phyloP scores from a whole-genome alignment of 2,113 vertebrate species.

The Amphiprion ocellaris region DNA sequence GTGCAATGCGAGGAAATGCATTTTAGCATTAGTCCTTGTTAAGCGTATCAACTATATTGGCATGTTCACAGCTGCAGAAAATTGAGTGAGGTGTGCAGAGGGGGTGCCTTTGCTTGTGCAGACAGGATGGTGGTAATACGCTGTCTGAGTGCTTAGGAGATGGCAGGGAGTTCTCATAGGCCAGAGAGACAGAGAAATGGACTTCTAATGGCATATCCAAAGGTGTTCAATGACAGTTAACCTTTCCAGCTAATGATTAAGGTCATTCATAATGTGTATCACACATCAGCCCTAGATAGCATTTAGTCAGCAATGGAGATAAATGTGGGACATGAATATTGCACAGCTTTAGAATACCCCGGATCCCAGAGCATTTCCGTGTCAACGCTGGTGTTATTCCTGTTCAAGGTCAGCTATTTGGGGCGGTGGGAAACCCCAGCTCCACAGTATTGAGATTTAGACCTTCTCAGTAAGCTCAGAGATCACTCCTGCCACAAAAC shows the following conservation, averaged over 20 bases:
- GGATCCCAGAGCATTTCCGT: constrained; percentile 9
- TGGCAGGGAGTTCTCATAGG: constrained; percentile 22
- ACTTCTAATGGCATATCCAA: constrained; percentile 64
- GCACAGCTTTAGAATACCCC: constrained; percentile 47
- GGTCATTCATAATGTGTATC: constrained; percentile 60
- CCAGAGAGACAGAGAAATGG: constrained; percentile 55
- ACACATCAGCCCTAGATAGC: constrained; percentile 36
- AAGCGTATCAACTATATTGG: constrained; percentile 74
- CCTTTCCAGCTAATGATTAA: constrained; percentile 69
- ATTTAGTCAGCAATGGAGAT: constrained; percentile 61
- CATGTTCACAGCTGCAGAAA: constrained; percentile 83
- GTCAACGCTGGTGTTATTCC: constrained; percentile 43
- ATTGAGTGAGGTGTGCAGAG: constrained; percentile 75
- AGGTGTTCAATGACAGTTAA: constrained; percentile 71
- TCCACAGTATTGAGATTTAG: neutral
- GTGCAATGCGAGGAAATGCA: constrained; percentile 57
- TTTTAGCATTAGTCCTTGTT: constrained; percentile 68
- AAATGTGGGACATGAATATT: constrained; percentile 67
- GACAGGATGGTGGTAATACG: constrained; percentile 66
- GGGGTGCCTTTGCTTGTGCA: constrained; percentile 28
- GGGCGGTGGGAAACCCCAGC: constrained; percentile 15
- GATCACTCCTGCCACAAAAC: neutral
- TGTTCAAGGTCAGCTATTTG: constrained; percentile 47
- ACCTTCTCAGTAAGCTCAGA: constrained; percentile 15
- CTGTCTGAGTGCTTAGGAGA: constrained; percentile 52